Conservation (phyloP, 2,888 invertebrate genomes). For the Sphinx pinastri region DNA sequence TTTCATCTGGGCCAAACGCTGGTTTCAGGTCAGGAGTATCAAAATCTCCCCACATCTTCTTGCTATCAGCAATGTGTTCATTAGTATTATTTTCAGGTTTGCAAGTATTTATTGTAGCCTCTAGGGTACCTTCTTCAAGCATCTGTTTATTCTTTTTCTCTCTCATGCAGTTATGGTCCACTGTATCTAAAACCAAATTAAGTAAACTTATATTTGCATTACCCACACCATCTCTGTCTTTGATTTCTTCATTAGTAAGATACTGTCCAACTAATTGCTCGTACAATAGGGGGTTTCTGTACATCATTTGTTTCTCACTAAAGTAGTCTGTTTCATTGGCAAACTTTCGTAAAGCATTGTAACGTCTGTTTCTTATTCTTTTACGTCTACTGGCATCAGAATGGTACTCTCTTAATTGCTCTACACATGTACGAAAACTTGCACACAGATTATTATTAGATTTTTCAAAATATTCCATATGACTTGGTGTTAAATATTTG, state of each 20-base stretch:
- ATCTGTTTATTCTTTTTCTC: constrained; percentile 85
- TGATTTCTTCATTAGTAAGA: constrained; percentile 90
- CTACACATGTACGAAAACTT: constrained; percentile 86
- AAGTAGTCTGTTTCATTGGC: constrained; percentile 90
- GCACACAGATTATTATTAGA: constrained; percentile 60
- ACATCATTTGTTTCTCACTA: constrained; percentile 96
- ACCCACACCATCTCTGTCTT: constrained; percentile 85
- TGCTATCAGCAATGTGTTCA: constrained; percentile 35
- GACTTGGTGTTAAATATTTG: constrained; percentile 86
- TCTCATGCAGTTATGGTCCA: constrained; percentile 89
- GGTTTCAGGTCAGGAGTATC: constrained; percentile 69
- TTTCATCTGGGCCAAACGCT: constrained; percentile 56
- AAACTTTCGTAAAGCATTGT: constrained; percentile 90
- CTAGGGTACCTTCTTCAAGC: constrained; percentile 82
- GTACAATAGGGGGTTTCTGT: constrained; percentile 94
- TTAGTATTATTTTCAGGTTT: constrained; percentile 38
- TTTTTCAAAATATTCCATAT: constrained; percentile 88
- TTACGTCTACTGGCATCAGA: constrained; percentile 78
- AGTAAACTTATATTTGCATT: constrained; percentile 86
- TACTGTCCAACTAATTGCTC: constrained; percentile 95
- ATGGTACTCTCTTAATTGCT: constrained; percentile 84
- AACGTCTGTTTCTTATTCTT: constrained; percentile 91
- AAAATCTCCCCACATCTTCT: constrained; percentile 84
- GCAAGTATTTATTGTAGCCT: constrained; percentile 48
- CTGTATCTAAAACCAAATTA: constrained; percentile 90